Base-by-base conservation (phyloP, 2,888 invertebrate species). In the Kryphioiulus occultus region DNA sequence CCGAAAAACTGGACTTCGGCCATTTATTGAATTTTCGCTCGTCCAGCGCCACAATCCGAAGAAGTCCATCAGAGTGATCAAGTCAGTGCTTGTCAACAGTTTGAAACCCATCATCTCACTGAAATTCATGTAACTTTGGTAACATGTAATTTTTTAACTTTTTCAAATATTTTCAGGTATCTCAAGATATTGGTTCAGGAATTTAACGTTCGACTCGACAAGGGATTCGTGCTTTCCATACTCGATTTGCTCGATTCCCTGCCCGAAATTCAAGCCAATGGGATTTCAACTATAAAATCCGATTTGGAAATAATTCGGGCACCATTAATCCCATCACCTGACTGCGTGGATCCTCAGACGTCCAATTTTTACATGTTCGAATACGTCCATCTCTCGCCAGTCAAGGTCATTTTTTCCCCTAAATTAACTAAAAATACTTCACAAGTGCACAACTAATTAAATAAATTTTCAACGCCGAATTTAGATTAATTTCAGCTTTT, bases 161-260 rank as follows among this genome's bases (percentile, higher is more conserved):
- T 5, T 39, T 5, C 9, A 5, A 22, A n/a, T 22, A 59, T 87
- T 90, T 90, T 12, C 90, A 93, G 93, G 90, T 93, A 92, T 89
- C 91, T 95, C 30, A 95, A 95, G 90, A 90, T 95, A 0, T 91
- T 94, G 84, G 91, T 95, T 0, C 94, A 95, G 90, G 95, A 95
- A 91, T 94, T 95, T 90, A 94, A 94, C 89, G 91, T 96, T 32
- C 95, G 95, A 90, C 91, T 96, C 68, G 96, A 96, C 91, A 94
- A 95, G 90, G 95, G 95, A 84, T 94, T 96, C 90, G 94, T 89
- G 92, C 93, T 92, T 86, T 94, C 95, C 68, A 91, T 95, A 10
- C 94, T 94, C 88, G 94, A 95, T 91, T 93, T 95, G 42, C 91
- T 95, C 86, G 93, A 94, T 87, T 93, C 93, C 89, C 94, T 94